phyloP scores from a whole-genome alignment of 1,140 invertebrate genomes.

The Cheumatopsyche charites region DNA sequence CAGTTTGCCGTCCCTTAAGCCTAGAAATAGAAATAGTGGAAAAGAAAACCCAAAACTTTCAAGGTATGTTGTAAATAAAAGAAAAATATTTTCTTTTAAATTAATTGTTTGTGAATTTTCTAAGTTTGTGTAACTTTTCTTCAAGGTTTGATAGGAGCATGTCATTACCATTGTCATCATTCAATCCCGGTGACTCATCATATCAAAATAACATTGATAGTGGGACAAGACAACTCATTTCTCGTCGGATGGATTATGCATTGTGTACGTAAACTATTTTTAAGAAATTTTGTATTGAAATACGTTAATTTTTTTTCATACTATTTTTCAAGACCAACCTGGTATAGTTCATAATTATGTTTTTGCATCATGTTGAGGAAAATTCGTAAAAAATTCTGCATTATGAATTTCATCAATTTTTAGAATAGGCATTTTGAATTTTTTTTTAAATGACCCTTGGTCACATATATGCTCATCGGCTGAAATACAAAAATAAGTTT shows the following conservation, averaged over 20 bases:
- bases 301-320: slow-evolving; percentile 42
- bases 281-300: slow-evolving; percentile 30
- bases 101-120: not conserved
- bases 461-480: slow-evolving; percentile 42
- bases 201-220: slow-evolving; percentile 61
- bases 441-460: slow-evolving; percentile 23
- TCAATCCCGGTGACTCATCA: slow-evolving; percentile 61
- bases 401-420: slow-evolving; percentile 43
- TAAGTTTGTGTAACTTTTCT: slow-evolving; percentile 50
- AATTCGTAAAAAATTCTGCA: slow-evolving; percentile 44
- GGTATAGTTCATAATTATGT: slow-evolving; percentile 44
- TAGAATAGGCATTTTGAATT: slow-evolving; percentile 47
- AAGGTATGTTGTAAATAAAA: slow-evolving; percentile 54
- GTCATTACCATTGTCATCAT: slow-evolving; percentile 64
- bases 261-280: slow-evolving; percentile 65
- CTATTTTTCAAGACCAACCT: slow-evolving; percentile 29
- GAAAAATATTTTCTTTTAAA: slow-evolving; percentile 1
- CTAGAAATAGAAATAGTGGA: slow-evolving; percentile 50
- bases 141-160: slow-evolving; percentile 66
- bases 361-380: slow-evolving; percentile 48
- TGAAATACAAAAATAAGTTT: slow-evolving; percentile 41
- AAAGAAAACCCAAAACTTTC: slow-evolving; percentile 59
- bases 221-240: slow-evolving; percentile 50
- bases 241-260: slow-evolving; percentile 70
- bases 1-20: slow-evolving; percentile 50